Evolutionary conservation across 2,113 vertebrate species (phyloP).

Genomic region (Sturnus vulgaris): DNA sequence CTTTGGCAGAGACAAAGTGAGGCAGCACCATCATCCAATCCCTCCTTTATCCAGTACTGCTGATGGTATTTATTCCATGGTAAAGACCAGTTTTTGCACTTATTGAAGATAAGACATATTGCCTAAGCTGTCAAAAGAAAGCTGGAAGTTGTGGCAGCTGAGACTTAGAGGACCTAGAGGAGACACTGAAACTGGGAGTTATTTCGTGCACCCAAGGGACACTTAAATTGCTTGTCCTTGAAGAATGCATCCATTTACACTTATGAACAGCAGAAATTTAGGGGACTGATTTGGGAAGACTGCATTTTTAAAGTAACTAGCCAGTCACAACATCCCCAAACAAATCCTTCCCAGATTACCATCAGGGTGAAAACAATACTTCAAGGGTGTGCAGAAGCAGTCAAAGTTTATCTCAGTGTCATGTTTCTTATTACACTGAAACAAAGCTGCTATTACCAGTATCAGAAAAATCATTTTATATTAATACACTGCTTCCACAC

Average conservation of each 20-base stretch:
- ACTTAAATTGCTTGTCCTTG: neutral
- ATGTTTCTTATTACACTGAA: neutral
- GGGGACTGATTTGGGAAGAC: neutral
- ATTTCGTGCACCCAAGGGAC: neutral
- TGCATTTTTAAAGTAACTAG: neutral
- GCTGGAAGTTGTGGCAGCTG: neutral
- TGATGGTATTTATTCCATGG: neutral
- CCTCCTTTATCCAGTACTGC: neutral
- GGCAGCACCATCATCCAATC: neutral
- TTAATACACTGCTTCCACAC: neutral
- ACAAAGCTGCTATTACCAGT: neutral
- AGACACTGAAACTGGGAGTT: accelerated
- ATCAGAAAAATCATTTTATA: neutral
- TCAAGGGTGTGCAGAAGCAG: neutral
- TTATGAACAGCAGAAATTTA: neutral
- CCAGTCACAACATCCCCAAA: neutral
- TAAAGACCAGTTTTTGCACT: neutral
- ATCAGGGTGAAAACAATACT: neutral
- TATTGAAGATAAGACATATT: neutral
- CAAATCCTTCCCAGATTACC: neutral
- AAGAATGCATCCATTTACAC: neutral
- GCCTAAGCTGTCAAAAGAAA: neutral
- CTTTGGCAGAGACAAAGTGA: neutral
- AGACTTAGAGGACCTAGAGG: neutral
- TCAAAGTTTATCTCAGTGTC: neutral